Conservation (phyloP, 1,140 invertebrate genomes). For the Leucophenga varia region DNA sequence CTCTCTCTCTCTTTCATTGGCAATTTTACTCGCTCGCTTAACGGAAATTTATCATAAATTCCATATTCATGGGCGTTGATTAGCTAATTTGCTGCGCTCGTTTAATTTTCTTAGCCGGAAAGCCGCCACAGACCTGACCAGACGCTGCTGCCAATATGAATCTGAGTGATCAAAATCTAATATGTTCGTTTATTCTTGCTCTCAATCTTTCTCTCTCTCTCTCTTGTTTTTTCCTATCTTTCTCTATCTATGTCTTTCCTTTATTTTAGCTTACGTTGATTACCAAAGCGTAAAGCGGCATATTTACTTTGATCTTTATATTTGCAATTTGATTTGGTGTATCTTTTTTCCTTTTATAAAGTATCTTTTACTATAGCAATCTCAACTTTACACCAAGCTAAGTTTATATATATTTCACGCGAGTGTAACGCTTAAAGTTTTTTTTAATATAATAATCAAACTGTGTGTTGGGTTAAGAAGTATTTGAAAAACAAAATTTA, state of each 20-base stretch:
- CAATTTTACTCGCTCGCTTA: slow-evolving; percentile 43
- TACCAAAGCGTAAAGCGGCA: slow-evolving; percentile 20
- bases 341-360: no score
- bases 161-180: slow-evolving; percentile 37
- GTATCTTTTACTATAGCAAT: no score
- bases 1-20: no score
- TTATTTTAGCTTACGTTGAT: slow-evolving; percentile 11
- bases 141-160: slow-evolving; percentile 9
- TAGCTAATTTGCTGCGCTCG: slow-evolving; percentile 52
- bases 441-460: no score
- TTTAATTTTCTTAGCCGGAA: slow-evolving; percentile 42
- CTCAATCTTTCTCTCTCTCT: not conserved
- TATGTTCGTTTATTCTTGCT: slow-evolving; percentile 6
- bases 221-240: slow-evolving; percentile 2
- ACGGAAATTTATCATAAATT: slow-evolving; percentile 54
- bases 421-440: no score
- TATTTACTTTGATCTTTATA: slow-evolving; percentile 42
- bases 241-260: slow-evolving; percentile 4
- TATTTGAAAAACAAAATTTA: no score
- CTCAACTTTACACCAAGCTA: no score
- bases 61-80: slow-evolving; percentile 52
- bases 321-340: slow-evolving; percentile 31
- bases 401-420: no score
- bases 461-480: no score
- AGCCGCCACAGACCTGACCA: slow-evolving; percentile 15